Evolutionary conservation across 1,140 invertebrate genomes (phyloP), one percentile per base, ranked within the genome.

Genomic region (Cecropterus lyciades): DNA sequence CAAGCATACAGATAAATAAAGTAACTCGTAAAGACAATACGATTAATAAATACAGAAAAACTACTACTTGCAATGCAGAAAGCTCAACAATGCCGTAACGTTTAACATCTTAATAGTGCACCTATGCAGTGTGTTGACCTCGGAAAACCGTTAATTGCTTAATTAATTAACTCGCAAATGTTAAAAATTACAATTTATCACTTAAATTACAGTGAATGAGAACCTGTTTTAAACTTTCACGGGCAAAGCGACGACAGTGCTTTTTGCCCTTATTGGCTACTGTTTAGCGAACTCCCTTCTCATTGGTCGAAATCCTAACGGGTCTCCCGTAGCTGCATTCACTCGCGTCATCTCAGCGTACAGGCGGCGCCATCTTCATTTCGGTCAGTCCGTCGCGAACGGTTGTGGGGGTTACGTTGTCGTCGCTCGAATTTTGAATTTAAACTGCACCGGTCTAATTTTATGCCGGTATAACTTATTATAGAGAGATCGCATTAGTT

Each of bases 331-430:
- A 30, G 76, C 87, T 89, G 65, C 69, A 62, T 88, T 89, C 85
- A 84, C 74, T 78, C 80, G 75, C 69, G 65, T 85, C 79, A 64
- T 72, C 67, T 55, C 65, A 72, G 65, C 72, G 77, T 75, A 69
- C 75, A 64, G 66, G n/a, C 55, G 72, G 72, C 85, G 79, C 85
- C 76, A 82, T 76, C 80, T 87, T 88, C 87, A 80, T 69, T 70
- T 67, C 74, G 67, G 56, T 86, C 82, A 90, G 87, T 90, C 82
- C 80, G 79, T 75, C 85, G 85, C 84, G 84, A 86, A 78, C 75
- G 53, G 73, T 77, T 72, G 85, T 82, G 73, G 78, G 79, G 77
- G 72, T 76, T 73, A 76, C 72, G 73, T 78, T 52, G 73, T 75
- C 48, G 69, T 65, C 24, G 15, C 52, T 70, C 20, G 48, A 55